Evolutionary conservation across 2,888 invertebrate genomes (phyloP).

Genomic region (Brenthis daphne): DNA sequence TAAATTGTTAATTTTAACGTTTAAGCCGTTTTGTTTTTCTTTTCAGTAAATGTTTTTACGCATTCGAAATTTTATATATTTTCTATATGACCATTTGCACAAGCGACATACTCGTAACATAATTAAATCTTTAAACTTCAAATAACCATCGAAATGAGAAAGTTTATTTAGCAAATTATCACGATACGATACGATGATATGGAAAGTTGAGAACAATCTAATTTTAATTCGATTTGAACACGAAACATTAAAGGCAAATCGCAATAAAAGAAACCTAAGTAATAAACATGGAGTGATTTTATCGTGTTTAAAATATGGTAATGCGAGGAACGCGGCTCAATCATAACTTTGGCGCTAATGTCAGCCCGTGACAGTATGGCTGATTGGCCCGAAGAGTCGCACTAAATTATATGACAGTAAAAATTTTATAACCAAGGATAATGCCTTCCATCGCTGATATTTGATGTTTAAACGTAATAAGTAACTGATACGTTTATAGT

Average conservation of each 20-base stretch:
- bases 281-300: conserved; percentile 66
- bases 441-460: neutral
- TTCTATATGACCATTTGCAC: no score
- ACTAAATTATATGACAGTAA: conserved; percentile 64
- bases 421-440: conserved; percentile 54
- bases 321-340: conserved; percentile 65
- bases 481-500: neutral
- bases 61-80: no score
- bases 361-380: conserved; percentile 49
- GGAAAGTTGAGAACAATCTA: conserved; percentile 13
- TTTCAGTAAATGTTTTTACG: no score
- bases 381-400: conserved; percentile 57
- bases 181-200: no score
- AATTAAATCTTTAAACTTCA: no score
- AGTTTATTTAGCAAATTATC: conserved; percentile 3
- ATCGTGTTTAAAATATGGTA: conserved; percentile 67
- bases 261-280: conserved; percentile 49
- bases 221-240: conserved; percentile 23
- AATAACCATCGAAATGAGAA: no score
- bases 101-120: no score
- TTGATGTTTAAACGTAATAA: conserved; percentile 5
- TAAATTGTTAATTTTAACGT: no score
- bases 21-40: no score
- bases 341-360: conserved; percentile 74
- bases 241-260: conserved; percentile 32